Evolutionary conservation across 2,797 vertebrate species (phyloP).

Genomic region (Champsocephalus gunnari): DNA sequence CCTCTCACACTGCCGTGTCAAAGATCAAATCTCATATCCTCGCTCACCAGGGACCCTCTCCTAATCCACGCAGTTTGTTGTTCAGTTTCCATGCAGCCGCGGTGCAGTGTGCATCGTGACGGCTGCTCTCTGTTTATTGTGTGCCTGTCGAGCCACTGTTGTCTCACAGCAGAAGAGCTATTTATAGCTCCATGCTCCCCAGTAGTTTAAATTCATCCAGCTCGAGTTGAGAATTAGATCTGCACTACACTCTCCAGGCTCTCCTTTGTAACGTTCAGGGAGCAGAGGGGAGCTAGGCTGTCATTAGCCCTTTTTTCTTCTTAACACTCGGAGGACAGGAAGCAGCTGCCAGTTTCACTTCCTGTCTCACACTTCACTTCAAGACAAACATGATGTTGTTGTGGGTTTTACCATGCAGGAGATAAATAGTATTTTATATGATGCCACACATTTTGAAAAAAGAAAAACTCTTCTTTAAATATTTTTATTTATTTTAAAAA

Average conservation of each 20-base stretch:
- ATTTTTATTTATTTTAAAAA: not conserved
- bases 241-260: constrained; percentile 50
- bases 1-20: constrained; percentile 48
- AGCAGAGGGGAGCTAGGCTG: constrained; percentile 39
- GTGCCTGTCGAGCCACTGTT: constrained; percentile 66
- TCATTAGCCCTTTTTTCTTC: constrained; percentile 39
- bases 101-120: constrained; percentile 35
- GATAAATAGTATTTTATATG: not conserved
- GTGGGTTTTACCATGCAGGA: constrained; percentile 4
- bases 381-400: constrained; percentile 7
- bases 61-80: constrained; percentile 64
- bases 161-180: constrained; percentile 75
- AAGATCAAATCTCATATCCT: constrained; percentile 66
- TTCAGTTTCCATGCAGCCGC: constrained; percentile 56
- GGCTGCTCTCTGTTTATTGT: constrained; percentile 65
- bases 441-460: not conserved
- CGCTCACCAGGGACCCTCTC: constrained; percentile 58
- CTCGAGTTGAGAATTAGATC: constrained; percentile 74
- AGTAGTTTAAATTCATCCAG: constrained; percentile 80
- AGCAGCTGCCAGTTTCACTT: constrained; percentile 70
- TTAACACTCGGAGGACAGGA: constrained; percentile 60
- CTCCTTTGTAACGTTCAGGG: constrained; percentile 35
- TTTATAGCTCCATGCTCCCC: constrained; percentile 76
- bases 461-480: not conserved
- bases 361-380: constrained; percentile 38